Conservation (phyloP, 2,113 vertebrate species). For the Pipa parva region DNA sequence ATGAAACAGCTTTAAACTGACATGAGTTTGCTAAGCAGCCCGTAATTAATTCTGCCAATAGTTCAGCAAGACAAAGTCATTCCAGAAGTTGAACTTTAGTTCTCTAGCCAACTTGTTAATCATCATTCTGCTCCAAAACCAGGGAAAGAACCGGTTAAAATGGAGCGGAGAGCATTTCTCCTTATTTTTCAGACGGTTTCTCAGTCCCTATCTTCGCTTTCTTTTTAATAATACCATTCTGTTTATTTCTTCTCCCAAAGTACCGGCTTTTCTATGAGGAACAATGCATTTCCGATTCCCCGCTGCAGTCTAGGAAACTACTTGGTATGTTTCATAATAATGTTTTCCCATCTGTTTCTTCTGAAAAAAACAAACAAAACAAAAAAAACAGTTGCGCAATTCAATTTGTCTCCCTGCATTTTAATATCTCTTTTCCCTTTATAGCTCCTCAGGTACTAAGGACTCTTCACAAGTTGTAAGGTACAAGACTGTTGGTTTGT, state of each 20-base stretch:
- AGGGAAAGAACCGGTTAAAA: background rate
- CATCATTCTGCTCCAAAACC: background rate
- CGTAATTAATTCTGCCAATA: slow-evolving; percentile 48
- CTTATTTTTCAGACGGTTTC: too few species aligned
- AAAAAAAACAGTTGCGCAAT: too few species aligned
- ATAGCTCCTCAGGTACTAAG: background rate
- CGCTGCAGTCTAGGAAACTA: background rate
- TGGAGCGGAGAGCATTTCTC: too few species aligned
- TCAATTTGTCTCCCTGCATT: background rate
- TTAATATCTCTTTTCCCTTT: background rate
- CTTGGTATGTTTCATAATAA: background rate
- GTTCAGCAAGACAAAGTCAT: slow-evolving; percentile 36
- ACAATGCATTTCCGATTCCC: slow-evolving; percentile 48
- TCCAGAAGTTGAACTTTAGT: background rate
- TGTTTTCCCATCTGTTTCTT: background rate
- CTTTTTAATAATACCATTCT: too few species aligned
- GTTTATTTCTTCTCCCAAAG: background rate
- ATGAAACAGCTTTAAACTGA: too few species aligned
- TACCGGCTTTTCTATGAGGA: slow-evolving; percentile 52
- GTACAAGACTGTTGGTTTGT: background rate
- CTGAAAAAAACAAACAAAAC: background rate
- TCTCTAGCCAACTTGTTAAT: background rate
- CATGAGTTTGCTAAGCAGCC: slow-evolving; percentile 44
- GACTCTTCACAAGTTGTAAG: background rate
- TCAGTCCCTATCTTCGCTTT: background rate